These are phyloP conservation scores for Spatulosminthurus flaviceps DNA, from an alignment of 2,888 invertebrate genomes.

Conservation along the genomic window DNA sequence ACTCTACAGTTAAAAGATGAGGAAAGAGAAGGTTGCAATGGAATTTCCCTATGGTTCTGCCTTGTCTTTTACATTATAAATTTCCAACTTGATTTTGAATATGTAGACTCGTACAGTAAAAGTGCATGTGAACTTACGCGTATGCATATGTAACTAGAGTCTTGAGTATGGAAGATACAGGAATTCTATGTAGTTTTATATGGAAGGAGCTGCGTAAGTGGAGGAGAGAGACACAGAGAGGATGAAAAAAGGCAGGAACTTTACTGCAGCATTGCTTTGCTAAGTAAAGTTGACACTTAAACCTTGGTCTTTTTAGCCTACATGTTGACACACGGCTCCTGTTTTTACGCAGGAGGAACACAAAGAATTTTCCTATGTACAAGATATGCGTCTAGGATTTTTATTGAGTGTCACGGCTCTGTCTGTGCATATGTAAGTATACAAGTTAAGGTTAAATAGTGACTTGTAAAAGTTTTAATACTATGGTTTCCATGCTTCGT, in stretches of 20 bases:
- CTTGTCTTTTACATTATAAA: background rate
- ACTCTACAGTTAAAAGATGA: background rate
- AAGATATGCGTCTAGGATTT: background rate
- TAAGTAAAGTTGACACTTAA: conserved; percentile 14
- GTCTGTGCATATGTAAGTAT: too few relatives aligned
- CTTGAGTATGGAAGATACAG: too few relatives aligned
- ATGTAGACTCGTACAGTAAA: too few relatives aligned
- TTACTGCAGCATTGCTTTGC: background rate
- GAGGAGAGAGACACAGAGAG: background rate
- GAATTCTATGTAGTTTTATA: too few relatives aligned
- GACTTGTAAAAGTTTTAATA: background rate
- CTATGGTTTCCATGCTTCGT: too few relatives aligned
- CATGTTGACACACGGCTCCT: background rate
- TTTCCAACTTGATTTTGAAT: background rate
- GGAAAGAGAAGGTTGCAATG: conserved; percentile 33
- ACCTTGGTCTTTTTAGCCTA: background rate
- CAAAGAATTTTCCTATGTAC: background rate
- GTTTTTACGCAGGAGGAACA: conserved; percentile 2
- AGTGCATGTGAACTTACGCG: too few relatives aligned
- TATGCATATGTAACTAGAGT: too few relatives aligned
- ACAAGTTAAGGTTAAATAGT: conserved; percentile 2
- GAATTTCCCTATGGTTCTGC: conserved; percentile 36
- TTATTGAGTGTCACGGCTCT: conserved; percentile 30
- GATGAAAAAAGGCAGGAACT: background rate
- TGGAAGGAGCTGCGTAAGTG: background rate